A percentile compares a stretch with the other conserved stretches of the same genome.
phyloP scores from a whole-genome alignment of 2,113 vertebrate species.

The Perca schrenkii region DNA sequence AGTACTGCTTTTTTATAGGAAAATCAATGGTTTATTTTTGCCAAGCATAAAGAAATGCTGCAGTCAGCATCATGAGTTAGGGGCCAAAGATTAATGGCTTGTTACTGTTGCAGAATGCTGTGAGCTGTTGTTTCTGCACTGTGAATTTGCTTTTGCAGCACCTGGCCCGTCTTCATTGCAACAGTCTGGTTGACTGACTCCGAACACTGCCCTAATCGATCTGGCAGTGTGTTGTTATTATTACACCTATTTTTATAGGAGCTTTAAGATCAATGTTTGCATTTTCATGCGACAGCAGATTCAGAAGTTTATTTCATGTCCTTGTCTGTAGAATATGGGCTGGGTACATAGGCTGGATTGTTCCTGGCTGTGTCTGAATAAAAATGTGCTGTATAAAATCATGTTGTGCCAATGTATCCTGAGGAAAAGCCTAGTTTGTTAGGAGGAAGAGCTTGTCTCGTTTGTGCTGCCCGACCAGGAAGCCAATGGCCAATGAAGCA shows the following conservation, averaged over 20 bases:
- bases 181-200: constrained; percentile 40
- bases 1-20: constrained; percentile 18
- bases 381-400: neutral
- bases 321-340: neutral
- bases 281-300: neutral
- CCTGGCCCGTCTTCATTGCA: constrained; percentile 27
- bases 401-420: neutral
- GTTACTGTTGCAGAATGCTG: constrained; percentile 36
- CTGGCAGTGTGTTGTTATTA: constrained; percentile 39
- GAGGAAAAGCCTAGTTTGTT: neutral
- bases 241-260: constrained; percentile 5
- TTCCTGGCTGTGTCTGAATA: neutral
- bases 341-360: fast-evolving
- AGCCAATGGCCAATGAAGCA: constrained; percentile 48
- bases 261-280: constrained; percentile 4
- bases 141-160: constrained; percentile 50
- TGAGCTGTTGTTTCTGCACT: constrained; percentile 30
- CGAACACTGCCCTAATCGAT: constrained; percentile 26
- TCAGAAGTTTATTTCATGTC: neutral
- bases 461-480: constrained; percentile 42
- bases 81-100: constrained; percentile 67
- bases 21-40: constrained; percentile 64
- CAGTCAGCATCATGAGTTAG: constrained; percentile 64
- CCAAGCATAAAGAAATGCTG: constrained; percentile 21
- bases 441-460: constrained; percentile 15